A percentile compares a stretch with the other conserved stretches of the same genome.
phyloP scores from a whole-genome alignment of 2,888 invertebrate species.

The Patella depressa region DNA sequence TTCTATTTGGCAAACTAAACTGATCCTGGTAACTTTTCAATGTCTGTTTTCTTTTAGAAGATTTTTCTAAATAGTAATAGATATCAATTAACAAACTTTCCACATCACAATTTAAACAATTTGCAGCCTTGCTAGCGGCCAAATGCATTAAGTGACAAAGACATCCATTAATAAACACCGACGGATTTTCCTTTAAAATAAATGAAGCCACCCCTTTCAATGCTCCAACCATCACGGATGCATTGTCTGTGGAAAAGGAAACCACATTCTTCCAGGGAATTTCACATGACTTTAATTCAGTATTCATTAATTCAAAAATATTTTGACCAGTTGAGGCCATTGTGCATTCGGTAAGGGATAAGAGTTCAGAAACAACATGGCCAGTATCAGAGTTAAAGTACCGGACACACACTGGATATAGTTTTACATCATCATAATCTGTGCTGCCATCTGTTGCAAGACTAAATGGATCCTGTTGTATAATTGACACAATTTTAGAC shows the following conservation, averaged over 20 bases:
- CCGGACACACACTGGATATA: too few relatives aligned
- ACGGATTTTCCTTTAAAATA: background rate
- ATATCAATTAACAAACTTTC: constrained; percentile 11
- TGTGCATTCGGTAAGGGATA: too few relatives aligned
- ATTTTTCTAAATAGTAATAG: constrained; percentile 25
- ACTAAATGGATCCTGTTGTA: too few relatives aligned
- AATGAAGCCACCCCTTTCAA: background rate
- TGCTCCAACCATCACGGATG: background rate
- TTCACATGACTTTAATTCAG: too few relatives aligned
- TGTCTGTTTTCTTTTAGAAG: background rate
- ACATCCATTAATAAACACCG: background rate
- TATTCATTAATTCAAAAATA: too few relatives aligned
- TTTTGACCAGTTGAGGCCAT: too few relatives aligned
- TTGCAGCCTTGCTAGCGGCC: constrained; percentile 13
- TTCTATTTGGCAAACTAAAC: background rate
- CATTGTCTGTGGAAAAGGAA: background rate
- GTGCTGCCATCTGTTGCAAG: too few relatives aligned
- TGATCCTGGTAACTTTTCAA: constrained; percentile 16
- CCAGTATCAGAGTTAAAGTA: too few relatives aligned
- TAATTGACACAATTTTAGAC: too few relatives aligned
- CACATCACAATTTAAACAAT: background rate
- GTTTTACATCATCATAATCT: too few relatives aligned
- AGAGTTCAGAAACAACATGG: too few relatives aligned
- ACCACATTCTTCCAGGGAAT: too few relatives aligned
- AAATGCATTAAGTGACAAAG: background rate